These are phyloP conservation scores for Hemichromis elongatus DNA, from an alignment of 2,113 vertebrate genomes.

Conservation along the genomic window DNA sequence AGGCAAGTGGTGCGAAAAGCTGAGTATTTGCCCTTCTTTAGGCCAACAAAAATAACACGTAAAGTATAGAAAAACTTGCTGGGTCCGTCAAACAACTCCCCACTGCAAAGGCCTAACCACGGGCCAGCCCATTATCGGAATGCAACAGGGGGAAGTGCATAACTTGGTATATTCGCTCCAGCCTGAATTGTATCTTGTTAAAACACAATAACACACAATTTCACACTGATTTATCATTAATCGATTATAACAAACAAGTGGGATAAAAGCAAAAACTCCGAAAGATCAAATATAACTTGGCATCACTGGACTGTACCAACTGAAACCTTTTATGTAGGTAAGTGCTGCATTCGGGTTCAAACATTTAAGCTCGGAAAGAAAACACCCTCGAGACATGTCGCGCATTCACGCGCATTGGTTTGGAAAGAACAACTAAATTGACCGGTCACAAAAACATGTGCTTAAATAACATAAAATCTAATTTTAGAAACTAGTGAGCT, in stretches of 20 bases:
- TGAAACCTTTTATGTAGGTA: neutral
- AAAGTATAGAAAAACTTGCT: conserved; percentile 67
- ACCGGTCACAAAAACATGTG: neutral
- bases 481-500: neutral
- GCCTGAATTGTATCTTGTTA: neutral
- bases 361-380: conserved; percentile 25
- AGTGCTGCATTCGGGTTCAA: conserved; percentile 27
- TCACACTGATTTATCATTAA: rapidly evolving
- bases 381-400: neutral
- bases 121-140: conserved; percentile 66
- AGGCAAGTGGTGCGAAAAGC: neutral
- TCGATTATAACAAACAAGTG: rapidly evolving
- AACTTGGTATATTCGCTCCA: neutral
- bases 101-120: conserved; percentile 69
- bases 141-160: conserved; percentile 35
- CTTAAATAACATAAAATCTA: neutral
- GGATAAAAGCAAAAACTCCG: neutral
- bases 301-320: conserved; percentile 61
- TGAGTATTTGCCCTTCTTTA: neutral
- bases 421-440: conserved; percentile 8
- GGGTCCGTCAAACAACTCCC: conserved; percentile 72
- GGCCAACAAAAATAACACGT: conserved; percentile 27
- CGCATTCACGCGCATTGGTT: conserved; percentile 15
- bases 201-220: neutral
- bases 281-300: neutral